Conservation (phyloP, 1,140 invertebrate species). For the Archegozetes longisetosus region DNA sequence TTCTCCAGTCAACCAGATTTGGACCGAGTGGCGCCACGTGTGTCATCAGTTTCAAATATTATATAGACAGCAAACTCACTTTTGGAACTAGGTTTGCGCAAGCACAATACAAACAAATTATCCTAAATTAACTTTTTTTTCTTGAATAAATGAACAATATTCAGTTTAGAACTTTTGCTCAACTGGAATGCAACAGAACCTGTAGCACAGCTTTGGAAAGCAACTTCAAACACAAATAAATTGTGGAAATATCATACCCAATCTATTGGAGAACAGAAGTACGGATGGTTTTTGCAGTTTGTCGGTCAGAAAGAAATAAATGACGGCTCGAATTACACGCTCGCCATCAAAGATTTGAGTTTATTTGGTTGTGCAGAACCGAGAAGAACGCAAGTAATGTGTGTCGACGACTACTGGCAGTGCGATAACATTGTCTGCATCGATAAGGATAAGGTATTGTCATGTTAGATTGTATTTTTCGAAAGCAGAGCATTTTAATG, state of each 20-base stretch:
- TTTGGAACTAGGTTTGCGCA: too few relatives aligned
- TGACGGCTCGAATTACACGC: not conserved
- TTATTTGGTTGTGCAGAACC: conserved; percentile 17
- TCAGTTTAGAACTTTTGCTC: too few relatives aligned
- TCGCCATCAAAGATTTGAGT: conserved; percentile 17
- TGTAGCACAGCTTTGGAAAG: too few relatives aligned
- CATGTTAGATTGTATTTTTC: too few relatives aligned
- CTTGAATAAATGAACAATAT: too few relatives aligned
- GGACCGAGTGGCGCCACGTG: not conserved
- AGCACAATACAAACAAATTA: too few relatives aligned
- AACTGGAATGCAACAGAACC: too few relatives aligned
- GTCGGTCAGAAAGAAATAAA: conserved; percentile 4
- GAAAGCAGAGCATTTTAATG: too few relatives aligned
- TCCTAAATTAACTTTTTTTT: too few relatives aligned
- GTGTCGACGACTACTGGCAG: conserved; percentile 9
- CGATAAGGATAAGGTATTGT: too few relatives aligned
- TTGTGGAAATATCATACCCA: too few relatives aligned
- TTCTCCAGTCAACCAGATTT: conserved; percentile 10
- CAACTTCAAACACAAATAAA: too few relatives aligned
- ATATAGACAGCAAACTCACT: not conserved
- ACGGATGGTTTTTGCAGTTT: not conserved
- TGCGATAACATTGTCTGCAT: conserved; percentile 19
- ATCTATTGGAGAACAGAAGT: conserved; percentile 13
- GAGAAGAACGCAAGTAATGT: not conserved
- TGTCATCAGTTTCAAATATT: conserved; percentile 7